These are phyloP conservation scores for Theretra japonica DNA, from an alignment of 2,888 invertebrate genomes.

Conservation along the genomic window DNA sequence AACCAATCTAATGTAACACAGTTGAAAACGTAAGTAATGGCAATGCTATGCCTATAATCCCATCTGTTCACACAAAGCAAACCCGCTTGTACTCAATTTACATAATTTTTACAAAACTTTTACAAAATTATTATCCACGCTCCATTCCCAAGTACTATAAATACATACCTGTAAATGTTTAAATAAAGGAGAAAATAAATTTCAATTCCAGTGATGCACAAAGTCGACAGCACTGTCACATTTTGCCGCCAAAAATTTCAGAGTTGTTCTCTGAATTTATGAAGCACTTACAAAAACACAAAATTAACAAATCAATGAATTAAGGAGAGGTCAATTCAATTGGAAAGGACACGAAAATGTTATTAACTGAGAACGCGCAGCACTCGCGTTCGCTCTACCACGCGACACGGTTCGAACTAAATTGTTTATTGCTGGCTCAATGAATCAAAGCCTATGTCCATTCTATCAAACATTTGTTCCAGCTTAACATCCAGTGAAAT, in stretches of 20 bases:
- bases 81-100: not conserved
- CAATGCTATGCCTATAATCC: too few relatives aligned
- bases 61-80: not conserved
- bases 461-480: constrained; percentile 18
- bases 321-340: constrained; percentile 9
- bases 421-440: constrained; percentile 29
- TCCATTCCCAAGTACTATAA: not conserved
- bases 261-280: not conserved
- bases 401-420: constrained; percentile 24
- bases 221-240: constrained; percentile 12
- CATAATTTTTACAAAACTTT: too few relatives aligned
- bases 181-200: not conserved
- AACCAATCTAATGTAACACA: too few relatives aligned
- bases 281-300: not conserved
- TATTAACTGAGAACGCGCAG: not conserved
- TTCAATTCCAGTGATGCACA: constrained; percentile 2
- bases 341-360: constrained; percentile 12
- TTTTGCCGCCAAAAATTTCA: constrained; percentile 15
- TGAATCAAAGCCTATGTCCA: constrained; percentile 26
- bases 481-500: not conserved
- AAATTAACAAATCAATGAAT: not conserved
- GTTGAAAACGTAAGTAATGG: too few relatives aligned
- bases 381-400: constrained; percentile 21
- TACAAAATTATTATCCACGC: too few relatives aligned
- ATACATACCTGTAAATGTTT: constrained; percentile 2